phyloP scores from a whole-genome alignment of 1,140 invertebrate species.

The Oedothorax gibbosus region DNA sequence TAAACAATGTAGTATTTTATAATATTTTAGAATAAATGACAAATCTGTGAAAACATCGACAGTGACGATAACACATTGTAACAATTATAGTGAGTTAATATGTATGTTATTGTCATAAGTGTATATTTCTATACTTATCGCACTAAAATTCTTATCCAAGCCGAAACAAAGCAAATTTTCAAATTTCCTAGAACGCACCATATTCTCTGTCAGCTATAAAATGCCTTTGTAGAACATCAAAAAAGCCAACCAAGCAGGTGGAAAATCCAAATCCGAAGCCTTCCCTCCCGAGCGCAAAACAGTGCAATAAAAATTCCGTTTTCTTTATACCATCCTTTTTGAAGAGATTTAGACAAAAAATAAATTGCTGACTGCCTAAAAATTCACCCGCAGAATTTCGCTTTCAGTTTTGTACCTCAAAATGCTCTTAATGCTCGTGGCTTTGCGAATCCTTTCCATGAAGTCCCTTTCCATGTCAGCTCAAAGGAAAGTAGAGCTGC shows the following conservation, averaged over 20 bases:
- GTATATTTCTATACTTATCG: too few relatives aligned
- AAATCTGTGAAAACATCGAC: too few relatives aligned
- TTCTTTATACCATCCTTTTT: neutral
- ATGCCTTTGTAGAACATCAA: neutral
- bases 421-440: constrained; percentile 35
- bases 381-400: constrained; percentile 10
- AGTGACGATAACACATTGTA: too few relatives aligned
- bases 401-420: constrained; percentile 33
- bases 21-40: too few relatives aligned
- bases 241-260: constrained; percentile 4
- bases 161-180: too few relatives aligned
- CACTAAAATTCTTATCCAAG: too few relatives aligned
- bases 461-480: constrained; percentile 27
- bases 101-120: too few relatives aligned
- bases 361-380: constrained; percentile 40
- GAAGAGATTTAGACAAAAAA: constrained; percentile 36
- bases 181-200: too few relatives aligned
- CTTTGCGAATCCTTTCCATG: constrained; percentile 11
- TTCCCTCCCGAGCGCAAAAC: neutral
- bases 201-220: too few relatives aligned
- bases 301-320: neutral
- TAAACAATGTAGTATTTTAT: too few relatives aligned
- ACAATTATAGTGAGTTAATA: too few relatives aligned
- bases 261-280: neutral
- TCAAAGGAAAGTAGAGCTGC: too few relatives aligned